These are phyloP conservation scores for Epinephelus cyanopodus DNA, from an alignment of 2,113 vertebrate genomes.

Conservation along the genomic window DNA sequence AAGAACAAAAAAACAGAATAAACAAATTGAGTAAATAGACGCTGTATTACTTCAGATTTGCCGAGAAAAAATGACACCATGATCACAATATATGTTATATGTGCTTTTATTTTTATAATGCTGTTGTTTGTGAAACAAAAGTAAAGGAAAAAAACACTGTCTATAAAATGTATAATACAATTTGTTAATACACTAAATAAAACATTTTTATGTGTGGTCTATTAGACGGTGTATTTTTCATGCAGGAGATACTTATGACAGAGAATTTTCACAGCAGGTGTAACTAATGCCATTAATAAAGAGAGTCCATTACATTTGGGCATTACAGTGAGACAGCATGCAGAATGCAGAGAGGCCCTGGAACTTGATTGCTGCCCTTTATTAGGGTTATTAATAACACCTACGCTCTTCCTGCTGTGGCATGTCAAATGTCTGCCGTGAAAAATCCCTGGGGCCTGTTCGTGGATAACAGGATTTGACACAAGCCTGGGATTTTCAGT, in stretches of 20 bases:
- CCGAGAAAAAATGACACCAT: slow-evolving; percentile 55
- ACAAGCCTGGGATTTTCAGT: neutral
- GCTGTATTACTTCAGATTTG: slow-evolving; percentile 63
- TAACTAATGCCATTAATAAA: neutral
- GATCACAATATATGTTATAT: slow-evolving; percentile 80
- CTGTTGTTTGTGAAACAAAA: slow-evolving; percentile 83
- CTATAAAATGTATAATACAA: slow-evolving; percentile 83
- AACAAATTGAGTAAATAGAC: slow-evolving; percentile 62
- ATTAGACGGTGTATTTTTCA: slow-evolving; percentile 51
- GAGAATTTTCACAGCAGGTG: neutral
- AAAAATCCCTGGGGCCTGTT: neutral
- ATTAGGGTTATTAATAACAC: neutral
- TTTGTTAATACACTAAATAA: slow-evolving; percentile 88
- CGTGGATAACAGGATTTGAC: neutral
- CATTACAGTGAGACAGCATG: neutral
- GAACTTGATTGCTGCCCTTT: neutral
- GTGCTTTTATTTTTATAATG: slow-evolving; percentile 88
- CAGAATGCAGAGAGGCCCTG: neutral
- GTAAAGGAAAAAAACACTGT: slow-evolving; percentile 73
- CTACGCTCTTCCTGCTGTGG: neutral
- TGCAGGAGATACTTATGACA: neutral
- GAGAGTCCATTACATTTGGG: neutral
- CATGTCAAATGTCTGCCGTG: neutral
- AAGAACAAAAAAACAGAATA: slow-evolving; percentile 21
- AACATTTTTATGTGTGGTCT: slow-evolving; percentile 86